A percentile compares a stretch with the other conserved stretches of the same genome.
These are phyloP conservation scores for Oreotrochilus melanogaster DNA, from an alignment of 2,113 vertebrate species.

Conservation along the genomic window DNA sequence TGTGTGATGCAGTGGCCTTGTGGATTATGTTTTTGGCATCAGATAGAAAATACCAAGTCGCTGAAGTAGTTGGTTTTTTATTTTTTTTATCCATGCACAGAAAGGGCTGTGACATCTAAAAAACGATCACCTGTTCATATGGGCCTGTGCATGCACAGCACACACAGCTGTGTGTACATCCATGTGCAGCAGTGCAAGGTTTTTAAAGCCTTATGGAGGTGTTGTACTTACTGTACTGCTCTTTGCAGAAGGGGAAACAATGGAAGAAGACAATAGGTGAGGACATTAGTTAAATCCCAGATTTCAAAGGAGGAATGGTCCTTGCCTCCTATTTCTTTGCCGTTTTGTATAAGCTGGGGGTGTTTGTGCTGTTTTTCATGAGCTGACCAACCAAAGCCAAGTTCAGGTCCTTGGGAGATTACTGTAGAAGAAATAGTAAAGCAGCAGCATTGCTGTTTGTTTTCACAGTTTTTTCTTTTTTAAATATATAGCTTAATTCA, in stretches of 20 bases:
- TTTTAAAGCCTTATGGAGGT: neutral
- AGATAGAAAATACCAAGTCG: neutral
- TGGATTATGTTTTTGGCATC: neutral
- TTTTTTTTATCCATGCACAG: neutral
- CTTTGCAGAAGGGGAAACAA: neutral
- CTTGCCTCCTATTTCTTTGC: neutral
- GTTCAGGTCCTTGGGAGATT: neutral
- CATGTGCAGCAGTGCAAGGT: neutral
- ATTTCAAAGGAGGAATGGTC: neutral
- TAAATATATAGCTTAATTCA: neutral
- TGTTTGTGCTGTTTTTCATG: neutral
- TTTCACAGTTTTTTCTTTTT: neutral
- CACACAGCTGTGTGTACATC: too few species aligned
- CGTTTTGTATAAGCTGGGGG: fast-evolving
- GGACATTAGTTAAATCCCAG: neutral
- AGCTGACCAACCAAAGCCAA: neutral
- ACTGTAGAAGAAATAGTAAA: neutral
- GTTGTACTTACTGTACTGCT: neutral
- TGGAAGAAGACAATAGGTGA: neutral
- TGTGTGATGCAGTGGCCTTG: neutral
- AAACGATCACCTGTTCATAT: neutral
- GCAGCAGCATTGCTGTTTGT: fast-evolving
- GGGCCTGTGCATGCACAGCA: fast-evolving
- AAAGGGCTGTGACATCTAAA: neutral
- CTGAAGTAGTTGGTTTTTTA: neutral